Base-by-base conservation (phyloP, 2,797 vertebrate genomes). In the Coilia nasus region DNA sequence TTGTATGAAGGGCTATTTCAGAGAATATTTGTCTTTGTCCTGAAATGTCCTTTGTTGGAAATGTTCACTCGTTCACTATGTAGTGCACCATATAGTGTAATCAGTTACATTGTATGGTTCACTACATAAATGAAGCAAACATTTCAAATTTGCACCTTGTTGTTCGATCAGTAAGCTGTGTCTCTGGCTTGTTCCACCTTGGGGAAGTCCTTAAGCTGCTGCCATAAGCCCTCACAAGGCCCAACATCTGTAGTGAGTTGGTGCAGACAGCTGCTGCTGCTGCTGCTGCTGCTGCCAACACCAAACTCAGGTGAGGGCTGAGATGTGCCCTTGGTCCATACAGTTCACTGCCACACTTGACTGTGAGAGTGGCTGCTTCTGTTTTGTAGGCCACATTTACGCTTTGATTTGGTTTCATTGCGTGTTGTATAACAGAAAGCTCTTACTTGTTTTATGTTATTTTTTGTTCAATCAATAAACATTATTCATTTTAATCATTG, bases 1-100 rank as follows among this genome's bases (percentile, higher is more conserved):
- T 88, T 89, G 85, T 88, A 54, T 92, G 87, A 89, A 92, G 89
- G 89, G 90, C 85, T 88, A 85, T 83, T 93, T 92, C 91, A 91
- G 93, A 94, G 94, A 94, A 93, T 94, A 94, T 95, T 95, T 94
- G 91, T 95, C 93, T 92, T 81, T 89, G 82, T 90, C 88, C 83
- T 89, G 64, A 89, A 64, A 91, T 54, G 83, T 86, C 86, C 87
- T 89, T 14, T 9, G 50, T 54, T 7, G 2, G 50, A 54, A 54
- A 54, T 54, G 50, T 54, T 54, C 14, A 14, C 50, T 9, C 14
- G 50, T 54, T 54, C 50, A 54, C 50, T 10, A 54, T 54, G 50
- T 10, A 54, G 7, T 54, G 7, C 50, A 10, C 50, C 50, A 54
- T 9, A 54, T 54, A 54, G 50, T 54, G 50, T 54, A 7, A 7